Evolutionary conservation across 2,797 vertebrate genomes (phyloP).

Genomic region (Saguinus oedipus): DNA sequence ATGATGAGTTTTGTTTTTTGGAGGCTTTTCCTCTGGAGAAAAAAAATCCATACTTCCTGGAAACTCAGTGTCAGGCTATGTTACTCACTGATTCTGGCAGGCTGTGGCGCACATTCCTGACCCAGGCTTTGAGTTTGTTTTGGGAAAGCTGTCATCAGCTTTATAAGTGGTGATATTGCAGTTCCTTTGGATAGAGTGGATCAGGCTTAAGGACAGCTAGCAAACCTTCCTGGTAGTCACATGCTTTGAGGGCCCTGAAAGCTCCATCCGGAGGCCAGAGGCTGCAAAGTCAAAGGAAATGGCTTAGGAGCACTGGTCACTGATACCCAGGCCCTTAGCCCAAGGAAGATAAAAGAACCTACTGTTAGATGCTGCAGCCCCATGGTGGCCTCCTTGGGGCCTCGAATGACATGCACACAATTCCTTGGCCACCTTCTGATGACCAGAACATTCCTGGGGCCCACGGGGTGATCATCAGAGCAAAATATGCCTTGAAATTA

Average conservation of each 20-base stretch:
- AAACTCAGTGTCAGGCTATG: neutral
- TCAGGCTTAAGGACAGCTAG: neutral
- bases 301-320: neutral
- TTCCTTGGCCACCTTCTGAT: constrained; percentile 1
- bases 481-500: neutral
- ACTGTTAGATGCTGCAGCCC: neutral
- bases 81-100: constrained; percentile 39
- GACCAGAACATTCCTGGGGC: constrained; percentile 43
- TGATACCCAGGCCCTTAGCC: neutral
- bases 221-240: constrained; percentile 15
- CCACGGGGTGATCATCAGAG: constrained; percentile 62
- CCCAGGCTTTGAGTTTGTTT: constrained; percentile 38
- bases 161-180: constrained; percentile 39
- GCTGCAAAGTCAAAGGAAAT: constrained; percentile 50
- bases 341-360: constrained; percentile 9
- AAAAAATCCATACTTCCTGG: constrained; percentile 40
- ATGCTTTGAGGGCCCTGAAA: neutral
- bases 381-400: neutral
- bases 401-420: neutral
- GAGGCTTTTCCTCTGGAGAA: neutral
- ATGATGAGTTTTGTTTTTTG: neutral
- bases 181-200: neutral
- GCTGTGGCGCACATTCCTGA: neutral
- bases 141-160: constrained; percentile 61
- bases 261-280: constrained; percentile 19